Evolutionary conservation across 2,113 vertebrate genomes (phyloP).

Genomic region (Ptyas mucosa): DNA sequence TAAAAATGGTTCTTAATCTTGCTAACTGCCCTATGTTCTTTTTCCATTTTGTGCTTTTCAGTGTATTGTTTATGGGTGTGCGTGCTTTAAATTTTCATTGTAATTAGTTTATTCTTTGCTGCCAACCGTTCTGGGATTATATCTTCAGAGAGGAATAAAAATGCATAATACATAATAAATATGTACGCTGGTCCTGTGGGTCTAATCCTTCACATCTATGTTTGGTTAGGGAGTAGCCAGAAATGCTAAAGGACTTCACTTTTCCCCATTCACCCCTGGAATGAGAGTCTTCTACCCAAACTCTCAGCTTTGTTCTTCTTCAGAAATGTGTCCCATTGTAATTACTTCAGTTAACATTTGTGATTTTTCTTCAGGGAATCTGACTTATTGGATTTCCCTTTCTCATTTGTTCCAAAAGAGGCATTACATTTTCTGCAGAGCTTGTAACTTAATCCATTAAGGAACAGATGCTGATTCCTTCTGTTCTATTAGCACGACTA

Average conservation of each 20-base stretch:
- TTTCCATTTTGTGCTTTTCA: neutral
- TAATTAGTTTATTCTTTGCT: neutral
- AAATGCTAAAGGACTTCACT: neutral
- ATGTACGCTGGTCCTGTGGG: neutral
- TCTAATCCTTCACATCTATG: neutral
- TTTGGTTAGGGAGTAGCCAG: neutral
- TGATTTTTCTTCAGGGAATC: slow-evolving; percentile 19
- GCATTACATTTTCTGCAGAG: slow-evolving; percentile 28
- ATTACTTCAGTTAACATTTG: neutral
- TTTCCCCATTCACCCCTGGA: neutral
- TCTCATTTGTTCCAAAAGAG: slow-evolving; percentile 20
- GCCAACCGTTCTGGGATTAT: neutral
- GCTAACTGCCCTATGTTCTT: neutral
- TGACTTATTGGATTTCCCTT: slow-evolving; percentile 30
- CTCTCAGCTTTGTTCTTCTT: neutral
- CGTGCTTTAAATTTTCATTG: neutral
- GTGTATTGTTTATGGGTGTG: neutral
- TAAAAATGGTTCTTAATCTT: neutral
- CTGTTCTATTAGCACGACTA: slow-evolving; percentile 6
- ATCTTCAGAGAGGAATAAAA: neutral
- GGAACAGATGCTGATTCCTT: slow-evolving; percentile 27
- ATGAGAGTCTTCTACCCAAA: neutral
- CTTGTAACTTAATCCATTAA: slow-evolving; percentile 34
- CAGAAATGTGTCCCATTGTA: neutral
- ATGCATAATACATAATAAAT: neutral